Conservation (phyloP, 2,113 vertebrate species). For the Reinhardtius hippoglossoides region DNA sequence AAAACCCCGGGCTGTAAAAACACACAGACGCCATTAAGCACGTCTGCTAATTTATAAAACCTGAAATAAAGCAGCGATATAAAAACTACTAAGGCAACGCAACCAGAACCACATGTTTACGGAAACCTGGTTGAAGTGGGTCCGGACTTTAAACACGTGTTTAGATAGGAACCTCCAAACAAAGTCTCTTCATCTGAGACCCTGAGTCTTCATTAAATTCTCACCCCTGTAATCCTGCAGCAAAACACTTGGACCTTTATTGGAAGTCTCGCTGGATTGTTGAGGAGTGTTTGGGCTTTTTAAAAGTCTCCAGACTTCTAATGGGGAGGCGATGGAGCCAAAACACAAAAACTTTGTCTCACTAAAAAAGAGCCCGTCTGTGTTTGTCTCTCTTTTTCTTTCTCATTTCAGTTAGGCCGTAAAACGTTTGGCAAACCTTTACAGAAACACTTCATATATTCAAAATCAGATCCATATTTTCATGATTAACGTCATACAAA, state of each 20-base stretch:
- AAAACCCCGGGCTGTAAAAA: constrained; percentile 58
- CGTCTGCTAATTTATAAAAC: constrained; percentile 74
- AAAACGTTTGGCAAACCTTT: constrained; percentile 11
- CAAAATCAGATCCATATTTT: constrained; percentile 8
- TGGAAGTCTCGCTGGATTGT: constrained; percentile 37
- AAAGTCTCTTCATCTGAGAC: constrained; percentile 19
- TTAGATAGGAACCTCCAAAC: constrained; percentile 42
- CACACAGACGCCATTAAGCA: constrained; percentile 64
- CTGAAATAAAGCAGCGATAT: constrained; percentile 59
- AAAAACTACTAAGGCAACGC: constrained; percentile 56
- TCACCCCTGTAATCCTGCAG: constrained; percentile 54
- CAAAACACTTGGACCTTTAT: constrained; percentile 60
- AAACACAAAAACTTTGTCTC: constrained; percentile 35
- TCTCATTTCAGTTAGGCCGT: neutral
- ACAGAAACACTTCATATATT: constrained; percentile 2
- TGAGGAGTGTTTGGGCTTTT: constrained; percentile 45
- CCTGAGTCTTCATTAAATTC: constrained; percentile 50
- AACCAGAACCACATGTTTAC: constrained; percentile 65
- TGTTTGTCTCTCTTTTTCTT: constrained; percentile 4
- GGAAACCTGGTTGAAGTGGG: constrained; percentile 9
- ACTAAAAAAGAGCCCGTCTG: constrained; percentile 5
- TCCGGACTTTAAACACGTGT: constrained; percentile 47
- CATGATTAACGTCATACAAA: neutral
- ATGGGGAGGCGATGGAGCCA: constrained; percentile 27
- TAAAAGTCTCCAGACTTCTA: constrained; percentile 51